Conservation (phyloP, 2,888 invertebrate genomes). For the Sarcophaga variegata region DNA sequence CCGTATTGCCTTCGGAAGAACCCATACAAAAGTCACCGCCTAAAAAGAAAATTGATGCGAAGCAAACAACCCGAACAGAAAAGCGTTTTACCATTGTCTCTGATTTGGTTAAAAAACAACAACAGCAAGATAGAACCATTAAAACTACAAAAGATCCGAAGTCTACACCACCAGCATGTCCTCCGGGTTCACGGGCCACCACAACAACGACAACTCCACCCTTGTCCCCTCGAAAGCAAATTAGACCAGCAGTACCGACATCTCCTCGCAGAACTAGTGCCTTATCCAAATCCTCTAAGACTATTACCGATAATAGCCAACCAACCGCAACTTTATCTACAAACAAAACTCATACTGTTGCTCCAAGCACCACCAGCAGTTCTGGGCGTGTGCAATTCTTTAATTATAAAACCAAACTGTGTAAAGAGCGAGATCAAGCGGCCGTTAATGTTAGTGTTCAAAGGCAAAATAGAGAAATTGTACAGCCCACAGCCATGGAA, state of each 20-base stretch:
- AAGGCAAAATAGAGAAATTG: slow-evolving; percentile 68
- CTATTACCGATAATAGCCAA: slow-evolving; percentile 31
- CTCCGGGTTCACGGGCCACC: not conserved
- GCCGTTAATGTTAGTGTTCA: slow-evolving; percentile 78
- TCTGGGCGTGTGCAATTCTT: slow-evolving; percentile 80
- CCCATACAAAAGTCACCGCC: not conserved
- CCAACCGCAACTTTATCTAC: slow-evolving; percentile 35
- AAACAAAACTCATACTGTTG: slow-evolving; percentile 42
- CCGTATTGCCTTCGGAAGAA: not conserved
- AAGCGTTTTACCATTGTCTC: slow-evolving; percentile 77
- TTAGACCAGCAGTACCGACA: not conserved
- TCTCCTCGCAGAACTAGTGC: slow-evolving; percentile 61
- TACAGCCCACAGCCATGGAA: slow-evolving; percentile 76
- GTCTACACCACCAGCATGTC: not conserved
- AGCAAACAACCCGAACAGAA: not conserved
- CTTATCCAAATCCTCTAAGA: slow-evolving; percentile 52
- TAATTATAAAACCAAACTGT: slow-evolving; percentile 82
- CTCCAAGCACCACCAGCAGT: slow-evolving; percentile 23
- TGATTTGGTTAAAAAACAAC: slow-evolving; percentile 74
- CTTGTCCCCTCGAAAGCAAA: slow-evolving; percentile 44
- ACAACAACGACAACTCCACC: slow-evolving; percentile 33
- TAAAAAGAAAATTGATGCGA: not conserved
- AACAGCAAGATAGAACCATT: slow-evolving; percentile 5
- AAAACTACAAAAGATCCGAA: not conserved
- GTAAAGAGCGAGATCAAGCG: slow-evolving; percentile 78